Evolutionary conservation across 1,140 invertebrate genomes (phyloP).

Genomic region (Sinella curviseta): DNA sequence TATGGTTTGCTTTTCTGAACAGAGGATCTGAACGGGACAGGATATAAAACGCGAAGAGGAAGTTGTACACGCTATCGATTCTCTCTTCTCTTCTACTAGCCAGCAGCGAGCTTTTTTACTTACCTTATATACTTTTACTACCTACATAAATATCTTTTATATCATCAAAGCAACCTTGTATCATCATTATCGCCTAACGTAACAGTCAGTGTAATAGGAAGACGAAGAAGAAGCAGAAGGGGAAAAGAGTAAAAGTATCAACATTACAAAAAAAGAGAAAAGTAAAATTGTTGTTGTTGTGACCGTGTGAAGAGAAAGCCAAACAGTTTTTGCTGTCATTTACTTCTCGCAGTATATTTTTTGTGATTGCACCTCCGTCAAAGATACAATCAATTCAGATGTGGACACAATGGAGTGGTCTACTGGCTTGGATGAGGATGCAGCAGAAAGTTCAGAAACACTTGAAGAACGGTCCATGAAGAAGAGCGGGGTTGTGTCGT

Average conservation of each 20-base stretch:
- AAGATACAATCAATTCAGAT: constrained; percentile 22
- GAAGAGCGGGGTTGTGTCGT: not conserved
- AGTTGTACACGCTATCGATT: not conserved
- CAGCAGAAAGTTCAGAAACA: constrained; percentile 19
- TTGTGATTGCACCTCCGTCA: constrained; percentile 8
- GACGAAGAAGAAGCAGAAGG: not conserved
- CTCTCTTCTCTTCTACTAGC: not conserved
- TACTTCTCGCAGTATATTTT: not conserved
- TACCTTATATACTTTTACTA: not conserved
- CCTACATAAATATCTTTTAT: not conserved
- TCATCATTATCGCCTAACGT: not conserved
- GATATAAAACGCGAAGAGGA: not conserved
- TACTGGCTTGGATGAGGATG: constrained; percentile 26
- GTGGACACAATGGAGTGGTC: constrained; percentile 26
- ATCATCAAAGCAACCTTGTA: not conserved
- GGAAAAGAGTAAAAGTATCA: not conserved
- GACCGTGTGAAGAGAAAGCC: constrained; percentile 2
- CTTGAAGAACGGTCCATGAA: constrained; percentile 20
- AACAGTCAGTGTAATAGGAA: not conserved
- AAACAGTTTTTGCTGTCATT: not conserved
- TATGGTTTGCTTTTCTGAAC: no score
- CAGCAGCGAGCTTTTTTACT: constrained; percentile 3
- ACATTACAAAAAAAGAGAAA: not conserved
- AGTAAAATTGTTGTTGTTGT: constrained; percentile 11
- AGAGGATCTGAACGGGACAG: not conserved